Evolutionary conservation across 2,113 vertebrate genomes (phyloP), one percentile per base, ranked within the genome.

Genomic region (Tor tambroides): DNA sequence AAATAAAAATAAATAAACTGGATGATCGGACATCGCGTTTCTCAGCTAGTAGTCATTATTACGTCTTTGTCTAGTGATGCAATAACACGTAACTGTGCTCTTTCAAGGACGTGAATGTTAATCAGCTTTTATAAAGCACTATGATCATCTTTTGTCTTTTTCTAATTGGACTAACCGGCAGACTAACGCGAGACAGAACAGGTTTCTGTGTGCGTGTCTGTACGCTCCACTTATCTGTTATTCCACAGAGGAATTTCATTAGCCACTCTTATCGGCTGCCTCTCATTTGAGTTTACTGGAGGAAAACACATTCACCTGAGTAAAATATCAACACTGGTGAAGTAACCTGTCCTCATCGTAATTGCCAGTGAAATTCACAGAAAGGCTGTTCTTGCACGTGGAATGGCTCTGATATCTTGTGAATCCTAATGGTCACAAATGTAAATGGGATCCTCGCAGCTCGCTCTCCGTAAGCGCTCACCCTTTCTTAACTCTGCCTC

Each of bases 101-200:
- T n/a, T 43, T 75, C 38, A 46, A 46, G 72, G 38, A 43, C 38
- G 23, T 26, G 72, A 14, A 75, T 75, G 72, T 75, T 75, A 75
- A 75, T 46, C 72, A 46, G 72, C 72, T 46, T 75, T 75, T 43
- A 75, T 43, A 46, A 46, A 15, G 23, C 72, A 26, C 72, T 75
- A 46, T 75, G 38, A 75, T 46, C 38, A 75, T 75, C 72, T 41
- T 75, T 75, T 75, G 72, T 75, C 72, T 75, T 46, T 46, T 75
- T 75, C 38, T 75, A 75, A 75, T 75, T 75, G 72, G 72, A 74
- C 38, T 26, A 51, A 51, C 49, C 15, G 49, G 38, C 38, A 38
- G 38, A 38, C 38, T 38, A 11, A 5, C 8, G 19, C 17, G 8
- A 38, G 30, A 38, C 69, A 23, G 23, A 46, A n/a, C 38, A n/a